A percentile compares a stretch with the other conserved stretches of the same genome.
phyloP scores from a whole-genome alignment of 2,888 invertebrate genomes.

The Dendrolimus pini region DNA sequence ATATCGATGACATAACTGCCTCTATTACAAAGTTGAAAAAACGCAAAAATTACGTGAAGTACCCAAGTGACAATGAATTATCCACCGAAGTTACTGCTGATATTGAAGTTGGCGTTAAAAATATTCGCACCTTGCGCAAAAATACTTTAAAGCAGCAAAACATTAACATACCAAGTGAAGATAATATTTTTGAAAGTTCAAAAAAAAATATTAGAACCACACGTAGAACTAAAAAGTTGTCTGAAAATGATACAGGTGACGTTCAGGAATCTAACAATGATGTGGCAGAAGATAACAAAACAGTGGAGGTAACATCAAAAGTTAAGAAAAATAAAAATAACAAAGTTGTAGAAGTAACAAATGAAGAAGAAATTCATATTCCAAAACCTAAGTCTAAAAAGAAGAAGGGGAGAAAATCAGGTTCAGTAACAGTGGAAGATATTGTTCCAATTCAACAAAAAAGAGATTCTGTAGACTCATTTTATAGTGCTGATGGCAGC shows the following conservation, averaged over 20 bases:
- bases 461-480: conserved; percentile 43
- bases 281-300: conserved; percentile 11
- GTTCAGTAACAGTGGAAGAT: conserved; percentile 12
- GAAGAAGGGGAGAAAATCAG: conserved; percentile 29
- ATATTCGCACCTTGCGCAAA: conserved; percentile 24
- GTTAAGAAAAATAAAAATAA: conserved; percentile 30
- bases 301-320: conserved; percentile 17
- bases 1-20: conserved; percentile 20
- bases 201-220: conserved; percentile 29
- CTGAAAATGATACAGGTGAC: conserved; percentile 17
- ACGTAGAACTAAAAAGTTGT: conserved; percentile 31
- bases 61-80: conserved; percentile 42
- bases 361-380: conserved; percentile 20
- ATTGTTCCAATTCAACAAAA: conserved; percentile 26
- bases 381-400: conserved; percentile 34
- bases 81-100: conserved; percentile 9
- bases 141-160: conserved; percentile 42
- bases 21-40: conserved; percentile 30
- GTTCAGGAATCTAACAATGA: conserved; percentile 8
- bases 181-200: conserved; percentile 11
- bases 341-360: conserved; percentile 12
- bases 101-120: conserved; percentile 16
- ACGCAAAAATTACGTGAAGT: conserved; percentile 48
- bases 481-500: conserved; percentile 60
- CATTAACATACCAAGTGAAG: conserved; percentile 14